Conservation (phyloP, 2,797 vertebrate genomes). For the Sorex maritimensis region DNA sequence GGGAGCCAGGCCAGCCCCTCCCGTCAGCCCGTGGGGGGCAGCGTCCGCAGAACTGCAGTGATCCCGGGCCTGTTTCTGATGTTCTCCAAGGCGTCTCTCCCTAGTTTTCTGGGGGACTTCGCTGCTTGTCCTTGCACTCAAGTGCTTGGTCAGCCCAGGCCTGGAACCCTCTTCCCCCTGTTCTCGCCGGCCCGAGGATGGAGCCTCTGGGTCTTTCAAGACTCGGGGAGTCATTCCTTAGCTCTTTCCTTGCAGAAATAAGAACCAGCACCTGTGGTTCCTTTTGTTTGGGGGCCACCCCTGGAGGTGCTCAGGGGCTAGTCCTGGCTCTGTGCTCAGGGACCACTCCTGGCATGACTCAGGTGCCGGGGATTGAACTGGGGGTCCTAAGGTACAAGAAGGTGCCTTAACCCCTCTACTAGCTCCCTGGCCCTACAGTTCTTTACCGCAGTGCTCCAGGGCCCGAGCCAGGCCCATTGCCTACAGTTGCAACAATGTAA, state of each 20-base stretch:
- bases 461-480: too few species aligned
- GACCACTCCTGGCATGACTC: too few species aligned
- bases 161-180: not conserved
- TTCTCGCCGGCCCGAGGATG: slow-evolving; percentile 3
- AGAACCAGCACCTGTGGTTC: too few species aligned
- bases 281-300: too few species aligned
- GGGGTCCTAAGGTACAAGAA: too few species aligned
- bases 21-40: not conserved
- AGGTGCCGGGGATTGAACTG: too few species aligned
- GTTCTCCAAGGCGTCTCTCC: not conserved
- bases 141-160: slow-evolving; percentile 47
- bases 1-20: not conserved
- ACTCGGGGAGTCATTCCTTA: not conserved
- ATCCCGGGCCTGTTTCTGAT: not conserved
- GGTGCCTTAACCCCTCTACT: too few species aligned
- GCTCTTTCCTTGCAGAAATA: not conserved
- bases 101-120: not conserved
- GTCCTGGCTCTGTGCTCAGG: too few species aligned
- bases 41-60: not conserved
- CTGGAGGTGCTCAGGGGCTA: too few species aligned
- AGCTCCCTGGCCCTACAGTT: too few species aligned
- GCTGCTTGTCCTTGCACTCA: not conserved
- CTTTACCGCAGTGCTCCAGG: too few species aligned
- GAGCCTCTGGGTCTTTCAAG: slow-evolving; percentile 29
- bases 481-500: too few species aligned